Conservation (phyloP, 2,888 invertebrate species). For the Anoplius nigerrimus region DNA sequence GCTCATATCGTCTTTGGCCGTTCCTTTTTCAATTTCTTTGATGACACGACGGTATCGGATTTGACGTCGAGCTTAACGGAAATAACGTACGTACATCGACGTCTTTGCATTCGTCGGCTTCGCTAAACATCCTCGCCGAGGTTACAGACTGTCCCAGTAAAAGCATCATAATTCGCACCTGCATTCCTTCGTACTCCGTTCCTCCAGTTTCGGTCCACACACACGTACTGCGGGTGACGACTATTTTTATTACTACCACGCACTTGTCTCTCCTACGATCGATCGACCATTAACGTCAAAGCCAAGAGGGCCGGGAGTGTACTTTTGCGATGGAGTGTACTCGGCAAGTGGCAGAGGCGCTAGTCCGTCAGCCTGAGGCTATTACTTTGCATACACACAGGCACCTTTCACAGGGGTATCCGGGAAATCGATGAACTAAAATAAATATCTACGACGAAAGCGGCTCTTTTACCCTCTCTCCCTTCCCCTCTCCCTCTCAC, state of each 20-base stretch:
- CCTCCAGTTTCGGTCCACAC: too few relatives aligned
- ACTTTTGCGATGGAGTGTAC: conserved; percentile 56
- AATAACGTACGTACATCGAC: too few relatives aligned
- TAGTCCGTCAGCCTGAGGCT: conserved; percentile 58
- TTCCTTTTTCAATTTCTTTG: too few relatives aligned
- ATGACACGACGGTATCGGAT: too few relatives aligned
- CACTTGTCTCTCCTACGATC: conserved; percentile 53
- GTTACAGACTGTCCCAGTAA: too few relatives aligned
- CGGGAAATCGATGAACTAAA: conserved; percentile 60
- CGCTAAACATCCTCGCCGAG: too few relatives aligned
- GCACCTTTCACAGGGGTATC: conserved; percentile 36
- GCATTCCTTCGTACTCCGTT: too few relatives aligned
- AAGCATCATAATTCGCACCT: too few relatives aligned
- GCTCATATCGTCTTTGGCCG: too few relatives aligned
- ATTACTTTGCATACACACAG: conserved; percentile 56
- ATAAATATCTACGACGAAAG: conserved; percentile 57
- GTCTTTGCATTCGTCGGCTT: too few relatives aligned
- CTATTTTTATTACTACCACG: conserved; percentile 55
- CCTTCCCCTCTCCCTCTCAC: conserved; percentile 7
- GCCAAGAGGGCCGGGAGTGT: conserved; percentile 30
- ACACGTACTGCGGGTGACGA: conserved; percentile 16
- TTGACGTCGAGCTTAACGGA: too few relatives aligned
- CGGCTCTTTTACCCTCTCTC: conserved; percentile 8
- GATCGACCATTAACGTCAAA: conserved; percentile 60
- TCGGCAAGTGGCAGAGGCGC: conserved; percentile 50